phyloP scores from a whole-genome alignment of 2,888 invertebrate species.

The Parnassius apollo region DNA sequence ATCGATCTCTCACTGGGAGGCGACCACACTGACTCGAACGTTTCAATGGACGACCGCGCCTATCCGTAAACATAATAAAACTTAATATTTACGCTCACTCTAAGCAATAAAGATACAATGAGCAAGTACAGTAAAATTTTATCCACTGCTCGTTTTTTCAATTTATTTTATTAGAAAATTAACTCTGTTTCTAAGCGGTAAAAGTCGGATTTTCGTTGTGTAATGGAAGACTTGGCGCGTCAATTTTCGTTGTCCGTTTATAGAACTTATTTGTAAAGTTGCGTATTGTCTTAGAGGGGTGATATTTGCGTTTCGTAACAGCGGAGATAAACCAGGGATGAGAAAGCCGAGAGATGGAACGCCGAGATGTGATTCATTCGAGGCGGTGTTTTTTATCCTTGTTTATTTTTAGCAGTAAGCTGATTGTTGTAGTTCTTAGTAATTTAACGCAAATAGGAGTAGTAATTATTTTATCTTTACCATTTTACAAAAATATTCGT shows the following conservation, averaged over 20 bases:
- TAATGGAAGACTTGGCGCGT: conserved; percentile 29
- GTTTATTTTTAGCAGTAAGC: conserved; percentile 62
- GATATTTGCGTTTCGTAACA: conserved; percentile 63
- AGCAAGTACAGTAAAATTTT: conserved; percentile 63
- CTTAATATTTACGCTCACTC: conserved; percentile 73
- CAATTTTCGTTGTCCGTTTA: conserved; percentile 50
- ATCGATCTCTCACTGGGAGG: conserved; percentile 63
- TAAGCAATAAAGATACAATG: conserved; percentile 72
- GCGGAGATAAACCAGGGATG: conserved; percentile 58
- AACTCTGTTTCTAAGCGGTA: conserved; percentile 31
- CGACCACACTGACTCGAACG: conserved; percentile 64
- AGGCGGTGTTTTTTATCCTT: conserved; percentile 40
- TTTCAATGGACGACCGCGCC: conserved; percentile 56
- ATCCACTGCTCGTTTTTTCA: conserved; percentile 47
- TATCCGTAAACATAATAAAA: conserved; percentile 78
- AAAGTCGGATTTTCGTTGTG: conserved; percentile 37
- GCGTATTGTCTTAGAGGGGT: conserved; percentile 63
- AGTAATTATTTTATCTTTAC: conserved; percentile 10
- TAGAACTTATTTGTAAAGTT: conserved; percentile 68
- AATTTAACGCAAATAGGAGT: conserved; percentile 31
- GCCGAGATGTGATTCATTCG: conserved; percentile 40
- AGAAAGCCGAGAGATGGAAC: conserved; percentile 42
- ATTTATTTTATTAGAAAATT: conserved; percentile 22
- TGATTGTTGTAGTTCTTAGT: conserved; percentile 47
- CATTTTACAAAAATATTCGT: not conserved